These are phyloP conservation scores for Harpagifer antarcticus DNA, from an alignment of 2,797 vertebrate genomes.

Conservation along the genomic window DNA sequence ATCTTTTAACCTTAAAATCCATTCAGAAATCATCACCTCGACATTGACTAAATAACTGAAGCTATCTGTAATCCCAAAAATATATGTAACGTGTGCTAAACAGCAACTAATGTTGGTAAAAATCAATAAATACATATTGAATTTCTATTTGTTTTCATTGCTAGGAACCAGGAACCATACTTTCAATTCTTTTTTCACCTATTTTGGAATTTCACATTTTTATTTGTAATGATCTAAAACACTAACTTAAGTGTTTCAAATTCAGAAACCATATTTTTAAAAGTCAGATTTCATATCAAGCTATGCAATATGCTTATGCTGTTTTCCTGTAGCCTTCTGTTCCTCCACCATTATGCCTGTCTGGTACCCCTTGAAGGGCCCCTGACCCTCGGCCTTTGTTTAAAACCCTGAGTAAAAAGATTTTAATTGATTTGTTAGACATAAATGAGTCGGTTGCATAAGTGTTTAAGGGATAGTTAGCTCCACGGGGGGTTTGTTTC, in stretches of 20 bases:
- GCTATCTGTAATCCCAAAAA: neutral
- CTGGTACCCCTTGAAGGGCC: neutral
- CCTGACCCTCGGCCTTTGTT: neutral
- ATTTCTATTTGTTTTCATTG: neutral
- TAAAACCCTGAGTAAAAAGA: neutral
- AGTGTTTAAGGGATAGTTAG: neutral
- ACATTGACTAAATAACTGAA: neutral
- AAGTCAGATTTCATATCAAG: too few relatives aligned
- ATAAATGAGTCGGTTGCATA: neutral
- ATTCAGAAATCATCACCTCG: neutral
- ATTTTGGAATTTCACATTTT: too few relatives aligned
- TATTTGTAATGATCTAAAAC: too few relatives aligned
- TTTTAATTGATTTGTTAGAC: neutral
- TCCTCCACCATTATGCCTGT: too few relatives aligned
- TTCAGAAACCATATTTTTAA: too few relatives aligned
- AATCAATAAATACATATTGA: neutral
- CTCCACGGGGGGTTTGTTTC: neutral
- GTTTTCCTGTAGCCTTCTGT: neutral
- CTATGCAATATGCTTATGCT: too few relatives aligned
- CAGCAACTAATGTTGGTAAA: neutral
- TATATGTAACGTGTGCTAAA: neutral
- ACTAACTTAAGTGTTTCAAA: too few relatives aligned
- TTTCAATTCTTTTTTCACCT: neutral
- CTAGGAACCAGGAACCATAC: neutral
- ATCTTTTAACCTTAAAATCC: neutral